Percentiles rank a stretch among this genome's conserved stretches.
These are phyloP conservation scores for Lepidostoma basale DNA, from an alignment of 1,140 invertebrate genomes.

Conservation along the genomic window DNA sequence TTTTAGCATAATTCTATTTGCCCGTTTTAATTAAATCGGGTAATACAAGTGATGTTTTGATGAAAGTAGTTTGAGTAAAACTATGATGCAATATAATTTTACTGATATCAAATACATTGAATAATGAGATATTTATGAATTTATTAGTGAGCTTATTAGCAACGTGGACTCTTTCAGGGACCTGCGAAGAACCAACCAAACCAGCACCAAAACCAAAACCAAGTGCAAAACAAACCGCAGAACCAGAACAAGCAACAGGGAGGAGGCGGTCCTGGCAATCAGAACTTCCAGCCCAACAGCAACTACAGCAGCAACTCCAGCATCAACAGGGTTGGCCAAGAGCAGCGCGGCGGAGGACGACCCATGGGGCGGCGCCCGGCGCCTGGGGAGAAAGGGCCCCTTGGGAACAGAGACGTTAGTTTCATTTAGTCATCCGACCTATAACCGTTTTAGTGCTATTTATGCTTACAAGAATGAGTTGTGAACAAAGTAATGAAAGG, in stretches of 20 bases:
- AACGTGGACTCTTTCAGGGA: conserved; percentile 9
- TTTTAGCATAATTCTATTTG: neutral
- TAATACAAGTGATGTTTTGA: conserved; percentile 24
- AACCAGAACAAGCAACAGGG: conserved; percentile 16
- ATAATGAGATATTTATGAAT: too few species aligned
- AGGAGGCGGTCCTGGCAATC: conserved; percentile 45
- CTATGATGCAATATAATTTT: conserved; percentile 14
- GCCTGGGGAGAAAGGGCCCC: neutral
- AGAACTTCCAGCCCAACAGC: conserved; percentile 43
- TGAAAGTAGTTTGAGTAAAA: conserved; percentile 33
- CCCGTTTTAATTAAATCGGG: neutral
- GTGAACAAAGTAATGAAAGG: too few species aligned
- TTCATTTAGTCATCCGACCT: too few species aligned
- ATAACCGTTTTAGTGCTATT: too few species aligned
- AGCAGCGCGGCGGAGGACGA: conserved; percentile 50
- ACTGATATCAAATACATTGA: neutral
- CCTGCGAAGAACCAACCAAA: conserved; percentile 42
- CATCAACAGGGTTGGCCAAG: conserved; percentile 50
- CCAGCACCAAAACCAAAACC: conserved; percentile 33
- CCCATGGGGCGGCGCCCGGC: conserved; percentile 32
- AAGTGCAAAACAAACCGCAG: neutral
- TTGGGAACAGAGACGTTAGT: conserved; percentile 14
- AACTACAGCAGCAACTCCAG: conserved; percentile 33
- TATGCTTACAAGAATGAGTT: too few species aligned
- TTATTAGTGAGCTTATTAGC: too few species aligned